A percentile compares a stretch with the other conserved stretches of the same genome.
These are phyloP conservation scores for Tokudaia muenninki DNA, from an alignment of 2,797 vertebrate species.

Conservation along the genomic window DNA sequence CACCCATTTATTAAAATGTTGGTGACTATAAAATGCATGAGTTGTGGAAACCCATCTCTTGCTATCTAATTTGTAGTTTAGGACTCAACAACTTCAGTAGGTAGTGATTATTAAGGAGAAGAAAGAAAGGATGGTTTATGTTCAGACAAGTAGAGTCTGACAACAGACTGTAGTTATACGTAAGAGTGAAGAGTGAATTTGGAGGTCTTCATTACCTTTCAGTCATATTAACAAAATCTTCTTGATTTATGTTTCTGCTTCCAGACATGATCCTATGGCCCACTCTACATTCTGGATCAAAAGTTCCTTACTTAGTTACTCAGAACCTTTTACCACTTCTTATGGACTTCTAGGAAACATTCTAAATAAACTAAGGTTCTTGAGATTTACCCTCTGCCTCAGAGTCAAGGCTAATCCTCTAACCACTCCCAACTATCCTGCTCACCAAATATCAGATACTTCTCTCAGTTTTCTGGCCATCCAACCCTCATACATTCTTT, in stretches of 20 bases:
- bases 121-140: not conserved
- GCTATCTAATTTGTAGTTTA: not conserved
- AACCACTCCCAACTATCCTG: not conserved
- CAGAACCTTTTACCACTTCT: constrained; percentile 17
- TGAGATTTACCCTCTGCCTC: not conserved
- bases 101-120: not conserved
- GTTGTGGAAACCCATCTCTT: not conserved
- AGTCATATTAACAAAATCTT: not conserved
- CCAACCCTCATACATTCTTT: constrained; percentile 60
- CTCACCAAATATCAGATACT: constrained; percentile 63
- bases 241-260: constrained; percentile 24
- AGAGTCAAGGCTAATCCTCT: constrained; percentile 16
- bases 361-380: not conserved
- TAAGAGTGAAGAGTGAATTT: not conserved
- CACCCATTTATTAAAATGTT: not conserved
- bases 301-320: constrained; percentile 1
- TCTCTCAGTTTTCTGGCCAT: constrained; percentile 17
- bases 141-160: not conserved
- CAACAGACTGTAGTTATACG: not conserved
- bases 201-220: not conserved
- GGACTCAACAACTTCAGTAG: not conserved
- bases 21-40: not conserved
- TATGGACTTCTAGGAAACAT: constrained; percentile 41
- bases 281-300: not conserved
- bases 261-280: not conserved